Evolutionary conservation across 2,797 vertebrate species (phyloP).

Genomic region (Semaprochilodus insignis): DNA sequence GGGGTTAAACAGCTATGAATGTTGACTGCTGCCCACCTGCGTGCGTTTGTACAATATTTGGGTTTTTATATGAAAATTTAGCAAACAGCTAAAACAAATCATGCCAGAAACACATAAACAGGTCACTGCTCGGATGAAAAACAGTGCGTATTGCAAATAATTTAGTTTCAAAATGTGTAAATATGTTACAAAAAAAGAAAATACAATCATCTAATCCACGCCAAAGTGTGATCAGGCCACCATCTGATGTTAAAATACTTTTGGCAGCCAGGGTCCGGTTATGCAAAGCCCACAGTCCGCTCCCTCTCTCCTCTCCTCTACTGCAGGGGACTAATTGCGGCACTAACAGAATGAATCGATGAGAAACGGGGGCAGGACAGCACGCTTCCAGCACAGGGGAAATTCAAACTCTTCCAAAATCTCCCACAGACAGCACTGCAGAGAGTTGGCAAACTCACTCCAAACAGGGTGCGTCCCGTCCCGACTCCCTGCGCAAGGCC

Average conservation of each 20-base stretch:
- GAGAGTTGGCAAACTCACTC: constrained; percentile 47
- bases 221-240: constrained; percentile 31
- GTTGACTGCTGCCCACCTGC: background rate
- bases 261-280: constrained; percentile 39
- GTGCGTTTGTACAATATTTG: background rate
- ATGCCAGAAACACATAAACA: background rate
- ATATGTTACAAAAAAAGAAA: constrained; percentile 46
- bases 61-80: background rate
- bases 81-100: background rate
- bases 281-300: constrained; percentile 5
- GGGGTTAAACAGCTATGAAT: background rate
- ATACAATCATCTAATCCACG: constrained; percentile 2
- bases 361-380: constrained; percentile 59
- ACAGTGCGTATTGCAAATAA: background rate
- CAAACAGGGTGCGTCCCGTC: constrained; percentile 24
- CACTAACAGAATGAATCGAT: constrained; percentile 63
- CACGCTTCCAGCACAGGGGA: constrained; percentile 43
- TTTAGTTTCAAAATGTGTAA: constrained; percentile 9
- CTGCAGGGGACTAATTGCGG: constrained; percentile 57
- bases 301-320: constrained; percentile 34
- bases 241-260: background rate
- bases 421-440: constrained; percentile 31
- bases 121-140: background rate
- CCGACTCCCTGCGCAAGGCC: constrained; percentile 5
- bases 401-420: constrained; percentile 37